Conservation (phyloP, 2,888 invertebrate genomes). For the Drosophila atroscutellata region DNA sequence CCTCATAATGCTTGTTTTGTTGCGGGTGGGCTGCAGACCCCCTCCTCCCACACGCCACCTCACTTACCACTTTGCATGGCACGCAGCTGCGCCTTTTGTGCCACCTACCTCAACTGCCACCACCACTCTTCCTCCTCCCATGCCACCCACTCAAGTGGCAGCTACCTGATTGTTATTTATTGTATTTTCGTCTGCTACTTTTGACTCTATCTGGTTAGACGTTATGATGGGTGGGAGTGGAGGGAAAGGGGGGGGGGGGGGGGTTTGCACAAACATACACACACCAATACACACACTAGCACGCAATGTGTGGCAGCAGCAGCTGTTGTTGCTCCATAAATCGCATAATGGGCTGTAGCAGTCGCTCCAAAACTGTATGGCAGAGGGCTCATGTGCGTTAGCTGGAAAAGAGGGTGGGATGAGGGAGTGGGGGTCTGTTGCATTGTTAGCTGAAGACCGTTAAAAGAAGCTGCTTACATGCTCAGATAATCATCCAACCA, state of each 20-base stretch:
- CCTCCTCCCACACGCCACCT: conserved; percentile 1
- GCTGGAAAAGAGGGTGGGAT: background rate
- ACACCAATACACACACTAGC: conserved; percentile 1
- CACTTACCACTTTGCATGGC: conserved; percentile 37
- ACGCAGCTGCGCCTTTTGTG: conserved; percentile 63
- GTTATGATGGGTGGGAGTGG: conserved; percentile 46
- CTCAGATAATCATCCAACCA: conserved; percentile 55
- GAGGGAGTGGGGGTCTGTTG: background rate
- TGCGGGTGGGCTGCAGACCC: conserved; percentile 39
- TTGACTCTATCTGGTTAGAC: conserved; percentile 45
- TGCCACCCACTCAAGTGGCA: conserved; percentile 32
- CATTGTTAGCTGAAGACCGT: conserved; percentile 40
- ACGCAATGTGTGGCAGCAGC: conserved; percentile 10
- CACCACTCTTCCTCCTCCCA: background rate
- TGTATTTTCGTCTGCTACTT: conserved; percentile 56
- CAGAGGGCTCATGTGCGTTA: conserved; percentile 23
- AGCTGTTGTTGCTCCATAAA: conserved; percentile 37
- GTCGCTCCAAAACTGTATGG: conserved; percentile 39
- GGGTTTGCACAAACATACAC: conserved; percentile 1
- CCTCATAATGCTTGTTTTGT: conserved; percentile 35
- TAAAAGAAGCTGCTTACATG: conserved; percentile 58
- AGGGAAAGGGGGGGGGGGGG: background rate
- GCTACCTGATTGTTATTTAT: conserved; percentile 76
- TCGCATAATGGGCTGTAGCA: conserved; percentile 47
- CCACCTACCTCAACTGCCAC: conserved; percentile 2